Evolutionary conservation across 2,888 invertebrate genomes (phyloP).

Genomic region (Lasioglossum malachurum): DNA sequence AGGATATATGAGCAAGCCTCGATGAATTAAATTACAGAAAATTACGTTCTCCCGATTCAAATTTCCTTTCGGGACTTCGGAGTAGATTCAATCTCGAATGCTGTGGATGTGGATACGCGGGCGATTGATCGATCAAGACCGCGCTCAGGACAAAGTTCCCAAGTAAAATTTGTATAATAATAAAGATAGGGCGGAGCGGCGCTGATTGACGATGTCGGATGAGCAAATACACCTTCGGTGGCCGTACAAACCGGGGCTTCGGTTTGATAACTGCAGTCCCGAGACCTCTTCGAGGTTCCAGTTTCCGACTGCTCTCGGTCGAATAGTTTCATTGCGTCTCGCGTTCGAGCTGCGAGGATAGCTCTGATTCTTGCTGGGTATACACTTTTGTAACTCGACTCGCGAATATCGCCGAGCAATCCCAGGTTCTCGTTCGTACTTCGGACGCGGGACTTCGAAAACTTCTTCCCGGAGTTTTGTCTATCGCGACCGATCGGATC

Average conservation of each 20-base stretch:
- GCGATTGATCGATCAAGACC: background rate
- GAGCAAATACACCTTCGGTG: background rate
- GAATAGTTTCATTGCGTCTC: constrained; percentile 51
- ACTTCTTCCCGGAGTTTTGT: constrained; percentile 50
- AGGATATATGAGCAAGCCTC: background rate
- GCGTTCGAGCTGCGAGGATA: constrained; percentile 10
- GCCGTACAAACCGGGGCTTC: background rate
- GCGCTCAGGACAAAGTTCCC: background rate
- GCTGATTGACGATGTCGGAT: background rate
- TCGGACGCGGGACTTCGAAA: constrained; percentile 22
- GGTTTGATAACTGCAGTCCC: background rate
- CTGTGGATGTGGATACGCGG: background rate
- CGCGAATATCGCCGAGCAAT: constrained; percentile 47
- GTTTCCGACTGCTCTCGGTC: constrained; percentile 36
- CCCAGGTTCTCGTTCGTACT: background rate
- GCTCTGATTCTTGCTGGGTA: constrained; percentile 58
- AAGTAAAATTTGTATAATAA: constrained; percentile 34
- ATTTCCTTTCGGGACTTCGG: background rate
- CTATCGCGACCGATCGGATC: constrained; percentile 32
- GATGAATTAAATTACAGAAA: constrained; percentile 2
- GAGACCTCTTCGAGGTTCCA: background rate
- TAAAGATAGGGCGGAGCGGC: constrained; percentile 17
- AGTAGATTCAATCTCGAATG: background rate
- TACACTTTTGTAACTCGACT: constrained; percentile 63
- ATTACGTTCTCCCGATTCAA: background rate